Evolutionary conservation across 2,797 vertebrate species (phyloP), one percentile per base, ranked within the genome.

Genomic region (Myotis planiceps): DNA sequence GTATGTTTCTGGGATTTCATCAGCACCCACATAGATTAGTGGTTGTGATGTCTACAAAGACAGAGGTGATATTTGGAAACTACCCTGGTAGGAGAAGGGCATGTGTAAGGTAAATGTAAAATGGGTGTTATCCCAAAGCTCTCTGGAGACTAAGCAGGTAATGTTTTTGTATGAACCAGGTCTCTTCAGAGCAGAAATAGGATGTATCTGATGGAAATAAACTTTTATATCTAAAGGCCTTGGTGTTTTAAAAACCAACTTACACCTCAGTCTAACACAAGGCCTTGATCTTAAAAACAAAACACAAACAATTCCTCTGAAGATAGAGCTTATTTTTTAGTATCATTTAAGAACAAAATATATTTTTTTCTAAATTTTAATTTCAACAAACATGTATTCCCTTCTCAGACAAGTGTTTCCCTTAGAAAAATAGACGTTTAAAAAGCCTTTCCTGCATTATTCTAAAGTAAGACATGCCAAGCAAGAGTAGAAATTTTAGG

Each of bases 221-320:
- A 25, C 12, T 9, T 69, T 71, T 66, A 32, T 29, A 58, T 58
- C 37, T 25, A 88, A 92, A 90, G 71, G 6, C 8, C 8, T 58
- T 75, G 45, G 3, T 81, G 13, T 84, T 84, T 94, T 90, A 94
- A n/a, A 94, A 84, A 71, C 1, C 29, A 63, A 82, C 16, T 68
- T 88, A 69, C 5, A 90, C 21, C 18, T 90, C 13, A n/a, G 49
- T 47, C 27, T 68, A 89, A 89, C 37, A 63, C 0, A 74, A 88
- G 16, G 1, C 74, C 65, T 37, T 69, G 5, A 75, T 39, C 58
- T 91, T 74, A 68, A 82, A 92, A 96, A 92, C 21, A 66, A 69
- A 91, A 88, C 2, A 84, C 27, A 72, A 69, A 68, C n/a, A 74
- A 79, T 55, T 78, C 23, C 16, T 93, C 58, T 55, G 66, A 90